Evolutionary conservation across 2,888 invertebrate genomes (phyloP).

Genomic region (Eucera pruinosa): DNA sequence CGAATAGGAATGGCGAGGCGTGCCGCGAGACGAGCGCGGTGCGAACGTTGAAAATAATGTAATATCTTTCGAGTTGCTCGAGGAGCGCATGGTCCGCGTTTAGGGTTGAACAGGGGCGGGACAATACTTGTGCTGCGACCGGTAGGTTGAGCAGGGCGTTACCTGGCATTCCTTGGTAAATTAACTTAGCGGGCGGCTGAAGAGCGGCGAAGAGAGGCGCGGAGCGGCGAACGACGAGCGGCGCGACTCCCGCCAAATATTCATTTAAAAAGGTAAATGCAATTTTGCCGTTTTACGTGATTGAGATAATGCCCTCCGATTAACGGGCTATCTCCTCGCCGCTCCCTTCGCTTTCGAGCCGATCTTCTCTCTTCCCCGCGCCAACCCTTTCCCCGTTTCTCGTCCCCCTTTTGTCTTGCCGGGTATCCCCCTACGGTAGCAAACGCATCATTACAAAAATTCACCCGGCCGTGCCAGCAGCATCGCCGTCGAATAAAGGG

Average conservation of each 20-base stretch:
- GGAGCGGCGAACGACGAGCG: conserved; percentile 82
- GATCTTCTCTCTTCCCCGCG: conserved; percentile 37
- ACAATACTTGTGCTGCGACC: conserved; percentile 74
- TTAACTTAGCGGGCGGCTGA: conserved; percentile 84
- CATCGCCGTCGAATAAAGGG: conserved; percentile 55
- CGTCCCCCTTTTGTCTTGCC: conserved; percentile 29
- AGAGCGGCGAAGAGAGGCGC: conserved; percentile 85
- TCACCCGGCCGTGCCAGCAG: conserved; percentile 71
- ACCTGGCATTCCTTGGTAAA: conserved; percentile 83
- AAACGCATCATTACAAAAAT: conserved; percentile 82
- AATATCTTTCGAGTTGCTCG: background rate
- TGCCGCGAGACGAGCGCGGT: background rate
- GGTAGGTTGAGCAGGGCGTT: conserved; percentile 82
- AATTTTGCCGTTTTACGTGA: conserved; percentile 84
- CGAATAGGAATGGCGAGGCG: background rate
- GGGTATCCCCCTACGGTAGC: conserved; percentile 76
- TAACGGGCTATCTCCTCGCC: conserved; percentile 74
- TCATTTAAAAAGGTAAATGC: conserved; percentile 85
- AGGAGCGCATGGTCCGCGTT: conserved; percentile 35
- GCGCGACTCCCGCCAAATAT: conserved; percentile 82
- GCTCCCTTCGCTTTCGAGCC: conserved; percentile 46
- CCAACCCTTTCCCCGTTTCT: conserved; percentile 14
- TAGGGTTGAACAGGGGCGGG: conserved; percentile 68
- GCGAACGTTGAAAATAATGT: conserved; percentile 9
- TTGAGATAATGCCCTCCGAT: conserved; percentile 84